Evolutionary conservation across 2,113 vertebrate genomes (phyloP), one percentile per base, ranked within the genome.

Genomic region (Lutjanus erythropterus): DNA sequence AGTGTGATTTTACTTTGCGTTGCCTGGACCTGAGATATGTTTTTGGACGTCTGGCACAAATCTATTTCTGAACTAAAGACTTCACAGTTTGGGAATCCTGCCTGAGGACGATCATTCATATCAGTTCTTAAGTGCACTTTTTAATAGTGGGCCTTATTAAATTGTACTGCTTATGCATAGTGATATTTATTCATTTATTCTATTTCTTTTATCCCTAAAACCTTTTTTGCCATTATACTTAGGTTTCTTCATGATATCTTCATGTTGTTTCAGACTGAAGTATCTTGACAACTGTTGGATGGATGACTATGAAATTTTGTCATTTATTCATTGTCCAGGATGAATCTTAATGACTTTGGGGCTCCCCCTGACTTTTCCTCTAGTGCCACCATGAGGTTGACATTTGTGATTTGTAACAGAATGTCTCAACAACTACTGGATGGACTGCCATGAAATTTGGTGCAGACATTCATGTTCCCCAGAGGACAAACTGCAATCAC

Each of bases 91-190:
- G 37, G 9, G 31, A 52, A 41, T 70, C 25, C 16, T 21, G 35
- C 37, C 37, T 21, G 25, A 69, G 33, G 47, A 27, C 33, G 27
- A 9, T 31, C 16, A 66, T 65, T 62, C 6, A 10, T 9, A 37
- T 39, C 21, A 3, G n/a, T 9, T 25, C 7, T 29, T n/a, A 31
- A 53, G 56, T 44, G 37, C 50, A 53, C 68, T 21, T 47, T 39
- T 21, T n/a, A 69, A 46, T 29, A 33, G 4, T 47, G 12, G 67
- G 41, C 35, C 46, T 74, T n/a, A 42, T 53, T 60, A n/a, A n/a
- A n/a, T n/a, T n/a, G n/a, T 21, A 31, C 12, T 8, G 7, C n/a
- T n/a, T 6, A n/a, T 14, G 9, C 44, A 7, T 41, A 31, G 3
- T 70, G 3, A 23, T 62, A 6, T 23, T 9, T 53, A 42, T 58